Percentiles rank a stretch among this genome's conserved stretches.
Evolutionary conservation across 2,113 vertebrate species (phyloP).

Genomic region (Galbula dea): DNA sequence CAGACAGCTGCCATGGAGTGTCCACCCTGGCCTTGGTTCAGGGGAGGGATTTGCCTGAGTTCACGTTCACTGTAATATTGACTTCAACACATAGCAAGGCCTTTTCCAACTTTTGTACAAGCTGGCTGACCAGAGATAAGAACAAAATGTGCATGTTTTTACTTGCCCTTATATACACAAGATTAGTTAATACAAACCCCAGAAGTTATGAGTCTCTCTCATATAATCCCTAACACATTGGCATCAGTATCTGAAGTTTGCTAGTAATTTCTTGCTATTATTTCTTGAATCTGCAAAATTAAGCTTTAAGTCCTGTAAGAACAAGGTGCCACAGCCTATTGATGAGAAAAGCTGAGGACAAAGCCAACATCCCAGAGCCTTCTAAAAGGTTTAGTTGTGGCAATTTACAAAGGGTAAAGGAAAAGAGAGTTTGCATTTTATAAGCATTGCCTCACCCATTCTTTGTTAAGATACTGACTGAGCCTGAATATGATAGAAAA

Average conservation of each 20-base stretch:
- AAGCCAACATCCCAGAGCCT: not conserved
- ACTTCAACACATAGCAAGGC: not conserved
- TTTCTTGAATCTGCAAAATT: not conserved
- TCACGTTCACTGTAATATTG: not conserved
- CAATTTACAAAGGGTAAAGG: constrained; percentile 3
- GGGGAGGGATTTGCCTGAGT: not conserved
- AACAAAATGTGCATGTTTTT: not conserved
- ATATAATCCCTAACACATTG: not conserved
- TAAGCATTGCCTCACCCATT: not conserved
- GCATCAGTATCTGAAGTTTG: not conserved
- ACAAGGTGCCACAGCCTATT: not conserved
- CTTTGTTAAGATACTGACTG: constrained; percentile 36
- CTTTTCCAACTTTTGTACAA: not conserved
- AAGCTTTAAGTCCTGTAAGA: not conserved
- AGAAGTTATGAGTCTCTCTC: not conserved
- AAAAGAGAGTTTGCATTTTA: not conserved
- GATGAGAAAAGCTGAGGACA: not conserved
- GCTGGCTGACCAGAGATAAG: not conserved
- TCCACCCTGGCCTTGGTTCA: not conserved
- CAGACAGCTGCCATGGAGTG: not conserved
- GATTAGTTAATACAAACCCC: not conserved
- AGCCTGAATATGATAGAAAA: constrained; percentile 26
- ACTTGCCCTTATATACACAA: not conserved
- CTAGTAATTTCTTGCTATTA: not conserved
- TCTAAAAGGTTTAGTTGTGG: not conserved